Base-by-base conservation (phyloP, 2,888 invertebrate genomes). In the Onchidella celtica region DNA sequence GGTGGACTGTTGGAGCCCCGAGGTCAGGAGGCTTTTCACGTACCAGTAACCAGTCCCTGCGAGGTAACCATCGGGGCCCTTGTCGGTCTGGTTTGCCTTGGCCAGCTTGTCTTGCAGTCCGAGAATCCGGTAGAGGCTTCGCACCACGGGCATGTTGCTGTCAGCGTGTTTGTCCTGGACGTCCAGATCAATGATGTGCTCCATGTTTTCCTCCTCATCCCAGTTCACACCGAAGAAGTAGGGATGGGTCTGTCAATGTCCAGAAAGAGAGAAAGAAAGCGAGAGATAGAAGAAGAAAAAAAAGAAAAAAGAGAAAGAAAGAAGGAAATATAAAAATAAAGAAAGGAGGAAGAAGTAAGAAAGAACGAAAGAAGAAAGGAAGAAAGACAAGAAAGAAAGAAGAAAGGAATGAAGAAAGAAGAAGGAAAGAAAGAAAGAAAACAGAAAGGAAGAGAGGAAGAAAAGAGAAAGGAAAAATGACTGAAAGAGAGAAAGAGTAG, bases 171-270 rank as follows among this genome's bases (percentile, higher is more conserved):
- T 4, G 59, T 11, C 59, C 27, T 29, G 59, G 2, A 66, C 34
- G 24, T 66, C 70, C 2, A 29, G 32, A n/a, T 59, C 78, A 1
- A 79, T 36, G 11, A 79, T 34, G 40, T 40, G 4, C 21, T 61
- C 61, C 0, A 74, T 73, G 61, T 40, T 29, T 2, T 72, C 72
- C 14, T 47, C 72, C 3, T 2, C 72, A 9, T 66, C 32, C 80
- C 80, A 80, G 36, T 68, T 29, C 21, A 80, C 14, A 11, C 38
- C 61, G 3, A 34, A n/a, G 34, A 80, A 80, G 57, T 74, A 80
- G 0, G 74, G 36, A 40, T 80, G 80, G 38, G 1, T 36, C 80
- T 80, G 80, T 21, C 47, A 47, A 59, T 21, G 2, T 17, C 38
- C 29, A n/a, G 38, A 47, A 47, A 72, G 24, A 27, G n/a, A 2